These are phyloP conservation scores for Melinaea menophilus DNA, from an alignment of 2,888 invertebrate species.

Conservation along the genomic window DNA sequence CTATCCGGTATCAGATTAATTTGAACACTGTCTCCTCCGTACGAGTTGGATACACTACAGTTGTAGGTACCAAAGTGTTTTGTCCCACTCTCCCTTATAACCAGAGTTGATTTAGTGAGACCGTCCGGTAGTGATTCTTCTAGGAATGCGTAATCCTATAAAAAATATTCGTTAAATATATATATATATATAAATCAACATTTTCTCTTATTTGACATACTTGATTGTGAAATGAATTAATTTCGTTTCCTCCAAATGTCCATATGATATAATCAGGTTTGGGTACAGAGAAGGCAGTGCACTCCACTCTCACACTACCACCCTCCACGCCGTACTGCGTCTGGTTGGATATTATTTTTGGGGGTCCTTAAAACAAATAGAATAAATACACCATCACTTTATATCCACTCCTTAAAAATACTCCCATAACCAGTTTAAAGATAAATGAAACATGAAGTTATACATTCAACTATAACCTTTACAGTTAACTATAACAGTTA, in stretches of 20 bases:
- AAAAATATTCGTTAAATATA: constrained; percentile 20
- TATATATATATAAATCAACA: background rate
- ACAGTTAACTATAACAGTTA: background rate
- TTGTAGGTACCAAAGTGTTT: constrained; percentile 95
- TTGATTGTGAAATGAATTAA: constrained; percentile 83
- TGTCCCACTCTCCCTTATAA: constrained; percentile 88
- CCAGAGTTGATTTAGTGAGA: constrained; percentile 87
- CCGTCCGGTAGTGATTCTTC: constrained; percentile 87
- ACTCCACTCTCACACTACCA: constrained; percentile 89
- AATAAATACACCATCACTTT: no score
- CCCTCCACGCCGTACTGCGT: constrained; percentile 90
- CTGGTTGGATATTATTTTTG: constrained; percentile 88
- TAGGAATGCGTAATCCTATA: constrained; percentile 83
- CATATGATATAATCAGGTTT: constrained; percentile 91
- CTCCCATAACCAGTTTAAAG: no score
- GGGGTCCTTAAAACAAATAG: constrained; percentile 75
- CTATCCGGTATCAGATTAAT: constrained; percentile 92
- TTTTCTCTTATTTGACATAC: constrained; percentile 40
- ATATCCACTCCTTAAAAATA: no score
- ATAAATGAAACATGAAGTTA: background rate
- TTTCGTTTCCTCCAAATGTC: constrained; percentile 89
- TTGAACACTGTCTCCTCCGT: constrained; percentile 89
- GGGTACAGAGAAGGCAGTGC: constrained; percentile 92
- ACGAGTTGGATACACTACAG: constrained; percentile 94
- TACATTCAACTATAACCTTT: background rate